phyloP scores from a whole-genome alignment of 2,113 vertebrate species.

The Poecilia latipinna region DNA sequence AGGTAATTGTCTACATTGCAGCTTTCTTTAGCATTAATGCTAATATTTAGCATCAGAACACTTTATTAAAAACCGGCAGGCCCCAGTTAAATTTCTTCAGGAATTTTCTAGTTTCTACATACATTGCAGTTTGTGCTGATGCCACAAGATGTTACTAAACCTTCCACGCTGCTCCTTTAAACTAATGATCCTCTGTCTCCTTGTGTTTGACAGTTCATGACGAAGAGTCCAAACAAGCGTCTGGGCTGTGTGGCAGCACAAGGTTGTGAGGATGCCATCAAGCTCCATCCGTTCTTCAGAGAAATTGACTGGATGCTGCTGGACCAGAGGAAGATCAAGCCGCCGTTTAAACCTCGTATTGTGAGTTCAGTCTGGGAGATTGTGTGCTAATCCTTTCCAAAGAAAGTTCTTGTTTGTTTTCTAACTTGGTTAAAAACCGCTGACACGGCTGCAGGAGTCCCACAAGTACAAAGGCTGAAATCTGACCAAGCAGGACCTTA shows the following conservation, averaged over 20 bases:
- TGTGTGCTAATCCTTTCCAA: background rate
- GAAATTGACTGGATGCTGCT: constrained; percentile 97
- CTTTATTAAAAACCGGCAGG: no score
- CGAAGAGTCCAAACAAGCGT: constrained; percentile 94
- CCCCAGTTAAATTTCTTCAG: no score
- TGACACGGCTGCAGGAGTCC: background rate
- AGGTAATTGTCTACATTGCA: no score
- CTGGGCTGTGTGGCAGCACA: constrained; percentile 91
- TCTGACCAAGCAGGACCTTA: background rate
- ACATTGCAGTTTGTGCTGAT: no score
- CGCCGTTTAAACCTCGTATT: constrained; percentile 96
- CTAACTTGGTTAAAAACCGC: background rate
- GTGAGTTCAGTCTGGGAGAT: constrained; percentile 81
- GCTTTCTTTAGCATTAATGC: no score
- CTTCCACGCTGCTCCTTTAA: no score
- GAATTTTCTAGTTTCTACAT: no score
- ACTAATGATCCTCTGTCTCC: no score
- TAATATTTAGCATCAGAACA: no score
- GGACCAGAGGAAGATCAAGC: constrained; percentile 94
- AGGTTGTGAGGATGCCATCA: constrained; percentile 93
- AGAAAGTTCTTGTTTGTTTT: background rate
- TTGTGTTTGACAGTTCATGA: constrained; percentile 89
- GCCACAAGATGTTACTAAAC: no score
- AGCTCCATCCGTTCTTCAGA: constrained; percentile 94
- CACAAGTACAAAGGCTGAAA: constrained; percentile 8